Evolutionary conservation across 2,888 invertebrate species (phyloP), one percentile per base, ranked within the genome.

Genomic region (Ophraella communa): DNA sequence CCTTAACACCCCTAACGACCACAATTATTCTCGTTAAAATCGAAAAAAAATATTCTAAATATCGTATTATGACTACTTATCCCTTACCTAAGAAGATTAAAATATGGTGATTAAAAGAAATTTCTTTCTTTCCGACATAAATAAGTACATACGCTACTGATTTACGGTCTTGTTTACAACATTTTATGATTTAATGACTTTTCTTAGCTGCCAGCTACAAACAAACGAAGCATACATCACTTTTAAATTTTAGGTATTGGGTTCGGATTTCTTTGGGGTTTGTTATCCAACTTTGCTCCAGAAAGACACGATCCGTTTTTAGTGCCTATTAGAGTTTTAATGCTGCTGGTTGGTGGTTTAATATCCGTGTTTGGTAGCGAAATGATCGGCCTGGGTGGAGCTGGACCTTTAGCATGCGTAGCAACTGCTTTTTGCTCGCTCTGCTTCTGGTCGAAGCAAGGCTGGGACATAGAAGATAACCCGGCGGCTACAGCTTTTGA

Each of bases 331-430:
- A 84, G 96, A 72, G 90, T 94, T 7, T 80, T 95, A 68, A 83
- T 96, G 81, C 83, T 97, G 62, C 86, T 96, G 65, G 86, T 88
- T 8, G 93, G 94, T 2, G 95, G 95, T 3, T 83, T 96, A 66
- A 84, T 94, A 73, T 91, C 93, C 1, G 91, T 96, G 55, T 91
- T 96, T 75, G 96, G 96, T 10, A 94, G 94, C 72, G 93, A 93
- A 72, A 85, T 88, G 64, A 85, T 95, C 63, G 93, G 77, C 30
- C 84, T 89, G 67, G 87, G 88, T 3, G 91, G 91, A 64, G 87
- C 90, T 76, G 93, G 95, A 14, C 94, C 96, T 3, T 84, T 97
- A 42, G 94, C 88, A 4, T 92, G 92, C 11, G 92, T 94, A 3
- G 89, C 92, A 5, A 90, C 93, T 3, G 91, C 93, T 0, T 95